phyloP scores from a whole-genome alignment of 2,888 invertebrate species.

The Mystacides longicornis region DNA sequence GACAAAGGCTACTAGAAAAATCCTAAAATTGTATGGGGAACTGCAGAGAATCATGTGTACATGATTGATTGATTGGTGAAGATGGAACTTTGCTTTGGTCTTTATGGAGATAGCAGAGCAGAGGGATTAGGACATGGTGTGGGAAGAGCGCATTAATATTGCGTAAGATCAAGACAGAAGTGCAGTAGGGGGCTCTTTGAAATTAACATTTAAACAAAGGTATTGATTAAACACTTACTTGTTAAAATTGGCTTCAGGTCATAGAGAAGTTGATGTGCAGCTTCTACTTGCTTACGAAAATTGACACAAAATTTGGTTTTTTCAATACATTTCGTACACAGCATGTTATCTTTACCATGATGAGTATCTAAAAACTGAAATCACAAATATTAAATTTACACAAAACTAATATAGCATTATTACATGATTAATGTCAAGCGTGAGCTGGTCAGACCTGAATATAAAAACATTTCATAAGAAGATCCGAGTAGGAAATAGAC shows the following conservation, averaged over 20 bases:
- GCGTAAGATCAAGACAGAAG: no score
- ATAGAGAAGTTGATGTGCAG: not conserved
- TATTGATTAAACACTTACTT: no score
- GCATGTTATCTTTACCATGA: not conserved
- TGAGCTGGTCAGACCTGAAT: not conserved
- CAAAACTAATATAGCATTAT: not conserved
- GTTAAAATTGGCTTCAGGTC: not conserved
- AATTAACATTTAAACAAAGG: no score
- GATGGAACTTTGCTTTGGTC: no score
- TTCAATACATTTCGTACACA: not conserved
- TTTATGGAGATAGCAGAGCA: no score
- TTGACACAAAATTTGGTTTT: not conserved
- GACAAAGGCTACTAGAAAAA: no score
- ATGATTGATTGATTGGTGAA: no score
- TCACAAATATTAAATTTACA: not conserved
- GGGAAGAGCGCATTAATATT: no score
- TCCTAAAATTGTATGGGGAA: no score
- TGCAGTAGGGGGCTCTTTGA: no score
- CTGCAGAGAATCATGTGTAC: no score
- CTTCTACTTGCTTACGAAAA: not conserved
- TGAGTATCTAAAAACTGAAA: not conserved
- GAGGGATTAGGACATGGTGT: no score
- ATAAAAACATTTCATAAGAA: not conserved
- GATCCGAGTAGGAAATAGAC: not conserved
- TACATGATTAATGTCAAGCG: not conserved